phyloP scores from a whole-genome alignment of 1,140 invertebrate genomes.

The Drosophila baimaii region DNA sequence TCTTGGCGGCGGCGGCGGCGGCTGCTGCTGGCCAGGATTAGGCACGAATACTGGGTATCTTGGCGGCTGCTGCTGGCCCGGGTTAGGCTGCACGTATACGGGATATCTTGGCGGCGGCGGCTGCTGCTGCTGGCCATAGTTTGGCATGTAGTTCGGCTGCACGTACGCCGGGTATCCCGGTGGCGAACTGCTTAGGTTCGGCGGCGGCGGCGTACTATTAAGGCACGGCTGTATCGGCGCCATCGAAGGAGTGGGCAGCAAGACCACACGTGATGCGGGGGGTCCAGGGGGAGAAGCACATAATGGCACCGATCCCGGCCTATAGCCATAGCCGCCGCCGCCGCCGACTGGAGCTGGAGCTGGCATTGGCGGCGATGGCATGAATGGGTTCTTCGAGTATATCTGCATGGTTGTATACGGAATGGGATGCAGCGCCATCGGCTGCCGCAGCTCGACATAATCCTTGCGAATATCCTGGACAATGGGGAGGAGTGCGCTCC shows the following conservation, averaged over 20 bases:
- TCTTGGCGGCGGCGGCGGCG: background rate
- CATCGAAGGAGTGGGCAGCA: constrained; percentile 1
- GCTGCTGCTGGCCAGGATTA: background rate
- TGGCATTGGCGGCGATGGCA: too few relatives aligned
- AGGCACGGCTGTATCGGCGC: background rate
- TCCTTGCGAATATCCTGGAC: constrained; percentile 30
- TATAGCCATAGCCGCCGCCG: background rate
- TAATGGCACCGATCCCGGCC: background rate
- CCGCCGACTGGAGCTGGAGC: too few relatives aligned
- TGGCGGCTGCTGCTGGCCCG: too few relatives aligned
- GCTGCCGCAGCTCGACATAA: constrained; percentile 3
- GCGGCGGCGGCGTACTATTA: background rate
- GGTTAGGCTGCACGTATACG: background rate
- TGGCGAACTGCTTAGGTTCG: too few relatives aligned
- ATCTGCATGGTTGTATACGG: constrained; percentile 19
- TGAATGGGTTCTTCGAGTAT: background rate
- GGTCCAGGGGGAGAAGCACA: too few relatives aligned
- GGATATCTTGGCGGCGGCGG: background rate
- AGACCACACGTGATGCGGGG: background rate
- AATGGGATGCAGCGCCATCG: background rate
- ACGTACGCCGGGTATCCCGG: too few relatives aligned
- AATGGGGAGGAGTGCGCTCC: constrained; percentile 27
- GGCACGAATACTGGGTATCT: too few relatives aligned
- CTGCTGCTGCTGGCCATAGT: background rate
- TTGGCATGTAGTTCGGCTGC: background rate